Evolutionary conservation across 2,113 vertebrate genomes (phyloP).

Genomic region (Perca flavescens): DNA sequence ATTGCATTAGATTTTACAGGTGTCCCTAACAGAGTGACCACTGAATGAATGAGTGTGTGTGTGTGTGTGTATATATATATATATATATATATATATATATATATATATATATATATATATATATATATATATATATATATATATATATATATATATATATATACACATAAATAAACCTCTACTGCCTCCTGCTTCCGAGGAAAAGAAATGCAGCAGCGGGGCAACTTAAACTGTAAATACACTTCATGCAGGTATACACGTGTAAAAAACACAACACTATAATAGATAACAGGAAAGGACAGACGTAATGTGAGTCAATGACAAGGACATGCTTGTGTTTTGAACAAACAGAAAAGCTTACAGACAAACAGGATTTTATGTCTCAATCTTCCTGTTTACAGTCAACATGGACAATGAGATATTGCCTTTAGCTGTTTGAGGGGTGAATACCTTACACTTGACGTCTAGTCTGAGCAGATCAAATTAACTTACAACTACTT

Average conservation of each 20-base stretch:
- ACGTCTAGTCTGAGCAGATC: slow-evolving; percentile 7
- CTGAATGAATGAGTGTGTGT: background rate
- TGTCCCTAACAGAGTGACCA: background rate
- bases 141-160: too few relatives aligned
- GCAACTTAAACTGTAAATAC: slow-evolving; percentile 12
- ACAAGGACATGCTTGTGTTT: slow-evolving; percentile 37
- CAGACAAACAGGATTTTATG: slow-evolving; percentile 32
- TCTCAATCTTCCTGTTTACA: slow-evolving; percentile 52
- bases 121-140: too few relatives aligned
- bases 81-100: too few relatives aligned
- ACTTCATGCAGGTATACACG: background rate
- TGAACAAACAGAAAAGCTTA: slow-evolving; percentile 23
- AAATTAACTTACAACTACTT: slow-evolving; percentile 13
- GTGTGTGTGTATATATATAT: too few relatives aligned
- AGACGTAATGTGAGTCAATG: slow-evolving; percentile 12
- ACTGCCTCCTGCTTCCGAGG: slow-evolving; percentile 58
- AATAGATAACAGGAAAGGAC: background rate
- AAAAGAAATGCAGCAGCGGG: slow-evolving; percentile 34
- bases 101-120: too few relatives aligned
- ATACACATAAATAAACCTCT: background rate
- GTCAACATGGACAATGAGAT: slow-evolving; percentile 54
- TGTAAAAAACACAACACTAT: background rate
- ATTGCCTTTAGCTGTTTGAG: slow-evolving; percentile 16
- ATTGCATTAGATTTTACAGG: background rate
- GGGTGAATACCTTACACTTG: slow-evolving; percentile 4